phyloP scores from a whole-genome alignment of 2,113 vertebrate species.

The Eurypyga helias region DNA sequence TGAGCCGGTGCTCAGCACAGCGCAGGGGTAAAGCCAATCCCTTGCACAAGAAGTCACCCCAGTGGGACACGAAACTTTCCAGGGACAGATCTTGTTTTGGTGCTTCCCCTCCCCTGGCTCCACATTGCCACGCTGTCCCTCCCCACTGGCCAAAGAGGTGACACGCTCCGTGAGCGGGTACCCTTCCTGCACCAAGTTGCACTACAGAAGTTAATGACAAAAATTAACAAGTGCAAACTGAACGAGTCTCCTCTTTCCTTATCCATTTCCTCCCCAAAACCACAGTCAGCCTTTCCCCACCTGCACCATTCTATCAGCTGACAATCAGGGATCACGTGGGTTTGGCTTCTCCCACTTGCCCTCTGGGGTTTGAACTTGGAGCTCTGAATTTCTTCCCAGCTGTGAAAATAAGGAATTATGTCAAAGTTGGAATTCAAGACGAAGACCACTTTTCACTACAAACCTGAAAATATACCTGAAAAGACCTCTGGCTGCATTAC shows the following conservation, averaged over 20 bases:
- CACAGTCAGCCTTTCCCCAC: neutral
- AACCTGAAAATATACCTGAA: neutral
- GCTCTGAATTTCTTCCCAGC: neutral
- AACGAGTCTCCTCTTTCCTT: neutral
- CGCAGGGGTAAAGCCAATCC: neutral
- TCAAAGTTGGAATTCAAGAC: neutral
- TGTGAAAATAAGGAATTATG: neutral
- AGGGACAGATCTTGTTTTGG: neutral
- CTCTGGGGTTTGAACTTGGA: neutral
- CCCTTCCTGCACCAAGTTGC: neutral
- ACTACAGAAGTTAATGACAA: no score
- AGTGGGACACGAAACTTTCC: no score
- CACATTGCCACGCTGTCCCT: neutral
- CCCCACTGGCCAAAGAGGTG: no score
- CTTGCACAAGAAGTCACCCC: no score
- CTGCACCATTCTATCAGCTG: neutral
- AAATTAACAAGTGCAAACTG: neutral
- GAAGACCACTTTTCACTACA: neutral
- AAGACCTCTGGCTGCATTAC: neutral
- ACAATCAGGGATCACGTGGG: neutral
- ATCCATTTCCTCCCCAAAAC: accelerated
- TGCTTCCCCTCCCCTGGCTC: neutral
- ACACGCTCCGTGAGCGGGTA: neutral
- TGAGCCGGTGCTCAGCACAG: neutral
- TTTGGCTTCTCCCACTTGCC: neutral